A percentile compares a stretch with the other conserved stretches of the same genome.
Conservation (phyloP, 2,113 vertebrate genomes). For the Haliaeetus leucogaster region DNA sequence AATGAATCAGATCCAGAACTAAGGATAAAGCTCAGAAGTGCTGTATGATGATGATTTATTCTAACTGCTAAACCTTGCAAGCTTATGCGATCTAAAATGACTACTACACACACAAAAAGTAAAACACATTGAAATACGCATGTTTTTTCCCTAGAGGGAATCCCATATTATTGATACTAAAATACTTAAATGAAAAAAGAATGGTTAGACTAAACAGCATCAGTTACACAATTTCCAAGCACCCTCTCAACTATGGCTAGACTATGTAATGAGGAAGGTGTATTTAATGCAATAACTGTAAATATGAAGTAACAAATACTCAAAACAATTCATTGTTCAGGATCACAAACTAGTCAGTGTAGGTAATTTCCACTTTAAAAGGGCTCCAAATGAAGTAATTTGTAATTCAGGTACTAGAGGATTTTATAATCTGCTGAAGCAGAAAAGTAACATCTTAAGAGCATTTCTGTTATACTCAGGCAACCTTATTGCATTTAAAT, state of each 20-base stretch:
- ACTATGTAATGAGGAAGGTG: not conserved
- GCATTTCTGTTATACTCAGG: not conserved
- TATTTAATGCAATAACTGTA: not conserved
- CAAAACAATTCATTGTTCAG: not conserved
- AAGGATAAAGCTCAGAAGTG: not conserved
- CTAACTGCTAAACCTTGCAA: not conserved
- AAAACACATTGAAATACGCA: not conserved
- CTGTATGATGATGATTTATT: not conserved
- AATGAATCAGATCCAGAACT: not conserved
- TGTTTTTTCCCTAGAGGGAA: not conserved
- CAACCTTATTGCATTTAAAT: constrained; percentile 30
- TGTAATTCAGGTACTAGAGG: not conserved
- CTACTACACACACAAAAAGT: not conserved
- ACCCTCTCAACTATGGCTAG: not conserved
- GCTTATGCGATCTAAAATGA: not conserved
- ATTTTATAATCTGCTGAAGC: constrained; percentile 22
- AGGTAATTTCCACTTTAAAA: not conserved
- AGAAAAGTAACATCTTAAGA: constrained; percentile 20
- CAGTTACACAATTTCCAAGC: not conserved
- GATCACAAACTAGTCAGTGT: not conserved
- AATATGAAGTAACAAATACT: not conserved
- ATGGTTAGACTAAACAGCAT: not conserved
- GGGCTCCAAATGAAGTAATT: not conserved
- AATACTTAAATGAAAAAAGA: not conserved
- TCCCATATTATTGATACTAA: not conserved